These are phyloP conservation scores for Carpatolechia fugitivella DNA, from an alignment of 2,888 invertebrate genomes.

Conservation along the genomic window DNA sequence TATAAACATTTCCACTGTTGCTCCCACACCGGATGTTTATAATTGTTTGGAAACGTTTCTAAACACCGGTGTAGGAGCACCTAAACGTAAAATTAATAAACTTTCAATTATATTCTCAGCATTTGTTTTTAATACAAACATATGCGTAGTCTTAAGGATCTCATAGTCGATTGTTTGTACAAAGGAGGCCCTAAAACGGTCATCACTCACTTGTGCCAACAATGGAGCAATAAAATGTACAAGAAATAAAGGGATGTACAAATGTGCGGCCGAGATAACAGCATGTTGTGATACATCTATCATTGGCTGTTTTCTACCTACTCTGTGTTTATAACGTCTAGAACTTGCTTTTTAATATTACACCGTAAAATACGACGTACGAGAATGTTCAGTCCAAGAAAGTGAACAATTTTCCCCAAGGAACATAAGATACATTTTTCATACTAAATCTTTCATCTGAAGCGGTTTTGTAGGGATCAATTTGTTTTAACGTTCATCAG, in stretches of 20 bases:
- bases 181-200: constrained; percentile 36
- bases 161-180: constrained; percentile 27
- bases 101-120: no score
- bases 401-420: background rate
- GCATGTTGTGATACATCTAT: constrained; percentile 12
- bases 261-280: constrained; percentile 34
- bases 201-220: constrained; percentile 55
- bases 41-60: no score
- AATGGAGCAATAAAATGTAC: constrained; percentile 62
- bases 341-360: background rate
- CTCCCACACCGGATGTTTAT: no score
- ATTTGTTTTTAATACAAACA: no score
- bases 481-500: no score
- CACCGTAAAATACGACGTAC: background rate
- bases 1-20: no score
- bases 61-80: no score
- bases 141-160: background rate
- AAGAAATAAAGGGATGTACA: constrained; percentile 33
- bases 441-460: no score
- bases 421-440: no score
- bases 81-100: no score
- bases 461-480: no score
- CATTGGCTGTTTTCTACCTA: constrained; percentile 7
- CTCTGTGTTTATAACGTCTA: background rate
- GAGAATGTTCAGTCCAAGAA: background rate